phyloP scores from a whole-genome alignment of 2,113 vertebrate species.

The Argyrosomus japonicus region DNA sequence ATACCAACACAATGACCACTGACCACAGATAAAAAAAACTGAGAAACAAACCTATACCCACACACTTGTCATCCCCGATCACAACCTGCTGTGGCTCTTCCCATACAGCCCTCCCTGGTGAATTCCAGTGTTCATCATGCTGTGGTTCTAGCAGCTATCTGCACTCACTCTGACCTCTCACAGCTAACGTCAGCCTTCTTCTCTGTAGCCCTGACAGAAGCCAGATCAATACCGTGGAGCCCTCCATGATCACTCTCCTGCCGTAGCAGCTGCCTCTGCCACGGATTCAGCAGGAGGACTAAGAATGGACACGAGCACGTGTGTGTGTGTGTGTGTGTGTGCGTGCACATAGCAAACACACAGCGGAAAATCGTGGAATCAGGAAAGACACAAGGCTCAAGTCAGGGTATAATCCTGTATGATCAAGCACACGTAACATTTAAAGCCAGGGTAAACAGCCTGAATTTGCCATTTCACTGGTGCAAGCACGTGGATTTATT shows the following conservation, averaged over 20 bases:
- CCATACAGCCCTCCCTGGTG: slow-evolving; percentile 12
- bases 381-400: slow-evolving; percentile 30
- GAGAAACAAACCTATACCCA: slow-evolving; percentile 3
- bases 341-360: slow-evolving; percentile 39
- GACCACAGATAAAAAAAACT: slow-evolving; percentile 26
- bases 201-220: slow-evolving; percentile 50
- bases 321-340: slow-evolving; percentile 1
- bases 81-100: slow-evolving; percentile 19
- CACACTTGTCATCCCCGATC: slow-evolving; percentile 28
- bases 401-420: slow-evolving; percentile 1
- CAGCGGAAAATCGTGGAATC: slow-evolving; percentile 32
- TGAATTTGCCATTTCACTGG: slow-evolving; percentile 18
- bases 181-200: slow-evolving; percentile 54
- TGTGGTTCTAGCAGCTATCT: slow-evolving; percentile 47
- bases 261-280: slow-evolving; percentile 32
- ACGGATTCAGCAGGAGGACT: slow-evolving; percentile 40
- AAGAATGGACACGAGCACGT: neutral
- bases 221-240: slow-evolving; percentile 64
- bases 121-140: slow-evolving; percentile 16
- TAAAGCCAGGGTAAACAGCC: neutral
- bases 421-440: slow-evolving; percentile 17
- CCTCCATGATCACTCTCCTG: slow-evolving; percentile 61
- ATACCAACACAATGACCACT: slow-evolving; percentile 26
- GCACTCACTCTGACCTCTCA: slow-evolving; percentile 29
- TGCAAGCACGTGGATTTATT: slow-evolving; percentile 3